Conservation (phyloP, 2,888 invertebrate genomes). For the Sisyra terminalis region DNA sequence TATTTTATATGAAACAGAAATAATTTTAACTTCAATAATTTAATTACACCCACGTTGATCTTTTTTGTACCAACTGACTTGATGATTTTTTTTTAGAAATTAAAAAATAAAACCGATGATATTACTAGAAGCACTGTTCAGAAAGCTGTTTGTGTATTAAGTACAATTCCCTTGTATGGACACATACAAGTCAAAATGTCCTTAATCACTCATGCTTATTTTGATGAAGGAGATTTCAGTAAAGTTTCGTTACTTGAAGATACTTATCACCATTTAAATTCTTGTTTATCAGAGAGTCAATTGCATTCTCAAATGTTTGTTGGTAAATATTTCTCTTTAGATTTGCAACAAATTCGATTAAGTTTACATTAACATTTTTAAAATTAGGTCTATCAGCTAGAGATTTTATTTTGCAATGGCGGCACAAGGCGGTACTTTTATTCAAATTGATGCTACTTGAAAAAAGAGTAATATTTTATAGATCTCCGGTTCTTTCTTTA, state of each 20-base stretch:
- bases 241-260: constrained; percentile 77
- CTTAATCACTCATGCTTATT: constrained; percentile 92
- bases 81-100: constrained; percentile 42
- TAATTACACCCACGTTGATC: constrained; percentile 1
- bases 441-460: constrained; percentile 87
- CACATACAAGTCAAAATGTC: constrained; percentile 90
- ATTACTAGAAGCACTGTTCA: constrained; percentile 95
- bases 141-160: constrained; percentile 93
- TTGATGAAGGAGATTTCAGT: constrained; percentile 86
- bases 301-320: constrained; percentile 47
- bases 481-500: constrained; percentile 80
- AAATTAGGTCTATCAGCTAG: constrained; percentile 66
- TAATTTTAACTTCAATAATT: neutral
- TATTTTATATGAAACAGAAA: neutral
- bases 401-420: constrained; percentile 68
- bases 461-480: constrained; percentile 77
- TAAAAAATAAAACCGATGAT: constrained; percentile 82
- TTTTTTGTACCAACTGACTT: neutral
- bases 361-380: no score
- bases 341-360: no score
- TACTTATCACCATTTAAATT: constrained; percentile 81
- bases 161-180: constrained; percentile 81
- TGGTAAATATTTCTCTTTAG: constrained; percentile 42
- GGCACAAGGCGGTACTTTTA: constrained; percentile 79
- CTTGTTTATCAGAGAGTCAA: constrained; percentile 50